Evolutionary conservation across 2,797 vertebrate species (phyloP).

Genomic region (Darevskia mixta): DNA sequence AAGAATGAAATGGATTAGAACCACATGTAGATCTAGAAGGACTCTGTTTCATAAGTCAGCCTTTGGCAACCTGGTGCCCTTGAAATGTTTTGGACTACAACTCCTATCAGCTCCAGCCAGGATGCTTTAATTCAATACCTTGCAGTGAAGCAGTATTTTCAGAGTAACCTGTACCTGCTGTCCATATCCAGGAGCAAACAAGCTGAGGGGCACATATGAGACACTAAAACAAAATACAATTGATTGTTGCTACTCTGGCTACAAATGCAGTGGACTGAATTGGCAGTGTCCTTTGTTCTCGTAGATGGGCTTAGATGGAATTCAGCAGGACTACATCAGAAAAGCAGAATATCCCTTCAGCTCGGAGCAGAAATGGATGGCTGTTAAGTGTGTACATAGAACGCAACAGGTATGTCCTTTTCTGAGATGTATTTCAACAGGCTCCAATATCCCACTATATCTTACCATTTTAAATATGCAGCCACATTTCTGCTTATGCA

Average conservation of each 20-base stretch:
- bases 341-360: conserved; percentile 93
- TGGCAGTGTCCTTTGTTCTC: conserved; percentile 36
- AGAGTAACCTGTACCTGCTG: background rate
- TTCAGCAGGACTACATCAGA: conserved; percentile 92
- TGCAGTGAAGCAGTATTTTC: background rate
- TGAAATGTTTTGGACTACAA: too few species aligned
- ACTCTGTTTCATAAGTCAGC: background rate
- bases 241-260: background rate
- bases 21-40: background rate
- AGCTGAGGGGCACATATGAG: background rate
- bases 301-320: conserved; percentile 92
- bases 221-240: background rate
- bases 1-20: background rate
- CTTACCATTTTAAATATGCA: background rate
- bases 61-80: too few species aligned
- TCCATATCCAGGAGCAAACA: background rate
- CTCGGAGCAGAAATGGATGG: conserved; percentile 98
- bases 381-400: conserved; percentile 91
- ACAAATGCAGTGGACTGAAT: conserved; percentile 8
- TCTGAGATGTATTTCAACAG: background rate
- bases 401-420: conserved; percentile 84
- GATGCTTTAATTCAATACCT: background rate
- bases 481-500: background rate
- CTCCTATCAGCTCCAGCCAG: too few species aligned
- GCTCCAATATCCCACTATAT: background rate